Evolutionary conservation across 2,797 vertebrate species (phyloP), one percentile per base, ranked within the genome.

Genomic region (Dipus sagitta): DNA sequence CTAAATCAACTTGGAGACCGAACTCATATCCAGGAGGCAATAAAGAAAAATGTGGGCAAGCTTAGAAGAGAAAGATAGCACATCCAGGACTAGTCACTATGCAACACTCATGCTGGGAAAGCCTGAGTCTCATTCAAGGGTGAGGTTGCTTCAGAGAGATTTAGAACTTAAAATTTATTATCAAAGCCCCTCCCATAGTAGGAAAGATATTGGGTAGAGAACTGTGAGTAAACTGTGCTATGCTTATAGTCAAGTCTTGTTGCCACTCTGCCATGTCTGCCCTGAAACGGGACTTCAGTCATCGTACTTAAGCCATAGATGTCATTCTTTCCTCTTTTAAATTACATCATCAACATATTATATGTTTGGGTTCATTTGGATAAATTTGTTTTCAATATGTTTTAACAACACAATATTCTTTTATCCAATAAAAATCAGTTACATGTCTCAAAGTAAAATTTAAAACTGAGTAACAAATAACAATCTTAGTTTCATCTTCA

Each of bases 371-470:
- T 86, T 93, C 11, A 62, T 26, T 86, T 89, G 8, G 75, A 38
- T 77, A 38, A 20, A 3, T 77, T 86, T 81, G 23, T 81, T 78
- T 78, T 74, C 58, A 58, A 1, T 77, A 81, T 83, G 24, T 20
- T 79, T 88, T 82, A 83, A 21, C 6, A 78, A 88, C 54, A 70
- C 23, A n/a, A 76, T 70, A 10, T 64, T 76, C 42, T 91, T 92
- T 88, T 75, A 65, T 58, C 83, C n/a, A 78, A 21, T 84, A 11
- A 75, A 64, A 80, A 83, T 52, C 14, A 68, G 64, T 81, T 88
- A 64, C 15, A 52, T 60, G 11, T 75, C 71, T 6, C 3, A 87
- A 86, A 62, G 47, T 70, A 42, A 74, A 42, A 70, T 58, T 52
- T 30, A 60, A 79, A 83, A 18, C 42, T 87, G n/a, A 68, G 18